Conservation (phyloP, 2,113 vertebrate species). For the Neolamprologus fasciatus region DNA sequence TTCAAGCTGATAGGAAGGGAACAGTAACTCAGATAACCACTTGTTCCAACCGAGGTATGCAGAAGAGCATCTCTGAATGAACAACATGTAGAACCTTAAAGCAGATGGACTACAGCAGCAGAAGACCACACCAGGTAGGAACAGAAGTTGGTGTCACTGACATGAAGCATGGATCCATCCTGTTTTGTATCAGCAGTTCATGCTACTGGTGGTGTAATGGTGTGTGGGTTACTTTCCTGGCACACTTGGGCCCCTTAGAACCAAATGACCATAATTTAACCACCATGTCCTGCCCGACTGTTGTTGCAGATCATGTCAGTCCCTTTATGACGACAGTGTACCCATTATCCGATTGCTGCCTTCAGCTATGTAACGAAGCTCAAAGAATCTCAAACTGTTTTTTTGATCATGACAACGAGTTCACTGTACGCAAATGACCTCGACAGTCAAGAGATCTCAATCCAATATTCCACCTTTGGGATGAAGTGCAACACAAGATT, state of each 20-base stretch:
- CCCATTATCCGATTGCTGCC: not conserved
- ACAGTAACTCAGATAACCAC: not conserved
- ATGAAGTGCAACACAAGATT: not conserved
- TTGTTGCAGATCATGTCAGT: not conserved
- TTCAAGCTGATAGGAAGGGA: not conserved
- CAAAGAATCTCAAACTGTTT: rapidly evolving
- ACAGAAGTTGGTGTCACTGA: not conserved
- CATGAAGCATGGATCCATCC: not conserved
- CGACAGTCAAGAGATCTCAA: not conserved
- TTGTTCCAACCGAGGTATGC: not conserved
- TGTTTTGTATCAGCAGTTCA: not conserved
- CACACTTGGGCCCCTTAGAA: not conserved
- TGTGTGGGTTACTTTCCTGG: not conserved
- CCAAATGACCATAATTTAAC: not conserved
- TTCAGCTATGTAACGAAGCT: not conserved
- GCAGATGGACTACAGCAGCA: not conserved
- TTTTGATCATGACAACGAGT: not conserved
- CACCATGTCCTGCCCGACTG: not conserved
- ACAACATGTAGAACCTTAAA: not conserved
- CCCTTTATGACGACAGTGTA: not conserved
- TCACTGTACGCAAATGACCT: not conserved
- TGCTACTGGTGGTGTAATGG: not conserved
- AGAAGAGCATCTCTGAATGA: not conserved
- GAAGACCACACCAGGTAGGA: not conserved
- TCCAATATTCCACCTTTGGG: not conserved